These are phyloP conservation scores for Phymastichus coffea DNA, from an alignment of 1,140 invertebrate genomes.

Conservation along the genomic window DNA sequence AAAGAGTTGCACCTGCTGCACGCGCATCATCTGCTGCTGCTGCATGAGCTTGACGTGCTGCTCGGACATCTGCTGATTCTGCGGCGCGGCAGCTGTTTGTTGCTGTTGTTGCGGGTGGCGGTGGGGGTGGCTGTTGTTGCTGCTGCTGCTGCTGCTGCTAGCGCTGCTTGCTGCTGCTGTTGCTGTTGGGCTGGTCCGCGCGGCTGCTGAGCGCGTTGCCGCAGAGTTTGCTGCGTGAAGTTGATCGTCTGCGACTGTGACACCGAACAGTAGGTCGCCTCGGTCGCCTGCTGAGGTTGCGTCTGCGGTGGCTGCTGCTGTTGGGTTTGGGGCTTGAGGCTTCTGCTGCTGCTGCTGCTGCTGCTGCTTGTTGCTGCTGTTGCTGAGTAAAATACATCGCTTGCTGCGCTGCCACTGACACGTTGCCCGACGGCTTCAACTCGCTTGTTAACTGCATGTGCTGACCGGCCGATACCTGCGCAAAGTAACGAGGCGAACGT, in stretches of 20 bases:
- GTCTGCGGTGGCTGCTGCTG: slow-evolving; percentile 48
- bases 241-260: slow-evolving; percentile 82
- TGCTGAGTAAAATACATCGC: slow-evolving; percentile 75
- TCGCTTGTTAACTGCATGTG: slow-evolving; percentile 74
- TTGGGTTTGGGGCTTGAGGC: slow-evolving; percentile 58
- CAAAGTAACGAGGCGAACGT: background rate
- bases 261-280: slow-evolving; percentile 68
- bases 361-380: slow-evolving; percentile 56
- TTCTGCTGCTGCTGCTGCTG: slow-evolving; percentile 70
- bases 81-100: slow-evolving; percentile 46
- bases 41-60: slow-evolving; percentile 62
- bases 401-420: slow-evolving; percentile 75
- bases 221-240: slow-evolving; percentile 72
- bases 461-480: slow-evolving; percentile 77
- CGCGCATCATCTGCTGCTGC: slow-evolving; percentile 59
- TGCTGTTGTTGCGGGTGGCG: background rate
- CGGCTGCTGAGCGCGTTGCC: slow-evolving; percentile 56
- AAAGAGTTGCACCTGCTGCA: slow-evolving; percentile 58
- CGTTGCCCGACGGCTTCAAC: slow-evolving; percentile 61
- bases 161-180: background rate
- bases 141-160: background rate
- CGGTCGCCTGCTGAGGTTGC: slow-evolving; percentile 55
- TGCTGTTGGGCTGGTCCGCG: background rate
- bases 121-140: background rate
- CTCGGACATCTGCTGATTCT: slow-evolving; percentile 66